phyloP scores from a whole-genome alignment of 2,113 vertebrate species.

The Pogonocichla stellata region DNA sequence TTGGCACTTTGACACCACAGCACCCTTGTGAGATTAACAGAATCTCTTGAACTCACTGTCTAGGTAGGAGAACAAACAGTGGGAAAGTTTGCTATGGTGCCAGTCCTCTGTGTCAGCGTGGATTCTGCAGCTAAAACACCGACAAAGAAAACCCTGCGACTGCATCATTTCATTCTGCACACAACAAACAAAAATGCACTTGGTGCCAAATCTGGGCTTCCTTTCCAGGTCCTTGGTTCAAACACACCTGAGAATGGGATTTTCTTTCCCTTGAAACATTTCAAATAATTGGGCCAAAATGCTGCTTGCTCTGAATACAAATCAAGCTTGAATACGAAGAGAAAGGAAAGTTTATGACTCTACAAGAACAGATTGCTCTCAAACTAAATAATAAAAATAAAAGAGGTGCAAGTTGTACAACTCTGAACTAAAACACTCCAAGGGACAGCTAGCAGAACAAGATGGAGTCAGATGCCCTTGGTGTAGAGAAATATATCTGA shows the following conservation, averaged over 20 bases:
- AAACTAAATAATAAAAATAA: neutral
- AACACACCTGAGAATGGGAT: neutral
- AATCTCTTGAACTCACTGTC: neutral
- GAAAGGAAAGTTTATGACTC: neutral
- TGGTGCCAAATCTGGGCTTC: neutral
- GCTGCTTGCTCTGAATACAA: neutral
- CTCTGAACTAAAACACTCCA: neutral
- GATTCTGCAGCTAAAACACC: neutral
- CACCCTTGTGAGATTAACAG: neutral
- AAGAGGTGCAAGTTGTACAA: neutral
- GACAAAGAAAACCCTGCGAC: rapidly evolving
- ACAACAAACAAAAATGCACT: neutral
- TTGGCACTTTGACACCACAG: neutral
- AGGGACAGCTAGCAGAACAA: neutral
- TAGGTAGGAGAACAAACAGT: neutral
- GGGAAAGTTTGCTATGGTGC: neutral
- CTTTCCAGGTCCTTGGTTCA: neutral
- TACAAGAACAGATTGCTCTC: neutral
- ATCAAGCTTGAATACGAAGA: neutral
- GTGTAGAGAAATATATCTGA: neutral
- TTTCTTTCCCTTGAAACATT: neutral
- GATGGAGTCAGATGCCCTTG: neutral
- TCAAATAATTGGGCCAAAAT: neutral
- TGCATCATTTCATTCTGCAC: neutral
- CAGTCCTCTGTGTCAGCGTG: rapidly evolving